Evolutionary conservation across 2,113 vertebrate species (phyloP).

Genomic region (Xenopus laevis): DNA sequence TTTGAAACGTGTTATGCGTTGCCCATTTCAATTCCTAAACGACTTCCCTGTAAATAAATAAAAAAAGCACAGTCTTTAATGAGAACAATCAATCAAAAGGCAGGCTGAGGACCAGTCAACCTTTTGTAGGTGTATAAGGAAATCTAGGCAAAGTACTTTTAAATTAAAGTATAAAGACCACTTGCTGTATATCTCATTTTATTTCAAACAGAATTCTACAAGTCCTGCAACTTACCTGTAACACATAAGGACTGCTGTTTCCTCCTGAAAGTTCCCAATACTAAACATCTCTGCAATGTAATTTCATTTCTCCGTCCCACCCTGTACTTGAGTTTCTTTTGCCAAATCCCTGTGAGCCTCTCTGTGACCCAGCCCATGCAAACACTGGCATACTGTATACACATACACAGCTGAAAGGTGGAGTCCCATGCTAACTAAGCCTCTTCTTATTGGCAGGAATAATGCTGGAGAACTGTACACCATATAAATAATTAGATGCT

Average conservation of each 20-base stretch:
- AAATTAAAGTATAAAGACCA: no score
- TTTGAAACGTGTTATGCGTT: no score
- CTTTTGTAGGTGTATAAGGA: no score
- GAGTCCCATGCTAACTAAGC: neutral
- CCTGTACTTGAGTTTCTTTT: neutral
- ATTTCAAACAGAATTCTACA: no score
- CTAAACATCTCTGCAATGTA: neutral
- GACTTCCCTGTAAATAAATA: no score
- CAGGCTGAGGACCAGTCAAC: no score
- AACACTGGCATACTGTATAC: conserved; percentile 25
- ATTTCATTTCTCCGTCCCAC: neutral
- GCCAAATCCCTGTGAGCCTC: conserved; percentile 33
- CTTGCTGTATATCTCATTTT: no score
- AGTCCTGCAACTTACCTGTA: neutral
- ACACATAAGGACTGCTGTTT: neutral
- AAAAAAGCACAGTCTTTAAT: no score
- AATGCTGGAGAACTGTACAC: conserved; percentile 19
- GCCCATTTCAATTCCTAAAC: no score
- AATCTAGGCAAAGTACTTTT: no score
- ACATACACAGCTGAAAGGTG: conserved; percentile 24
- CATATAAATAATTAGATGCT: conserved; percentile 37
- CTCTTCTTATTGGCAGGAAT: conserved; percentile 22
- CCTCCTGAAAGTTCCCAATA: neutral
- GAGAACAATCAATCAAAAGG: no score
- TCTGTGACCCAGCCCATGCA: neutral